Evolutionary conservation across 1,140 invertebrate genomes (phyloP), one percentile per base, ranked within the genome.

Genomic region (Mycetomoellerius zeteki): DNA sequence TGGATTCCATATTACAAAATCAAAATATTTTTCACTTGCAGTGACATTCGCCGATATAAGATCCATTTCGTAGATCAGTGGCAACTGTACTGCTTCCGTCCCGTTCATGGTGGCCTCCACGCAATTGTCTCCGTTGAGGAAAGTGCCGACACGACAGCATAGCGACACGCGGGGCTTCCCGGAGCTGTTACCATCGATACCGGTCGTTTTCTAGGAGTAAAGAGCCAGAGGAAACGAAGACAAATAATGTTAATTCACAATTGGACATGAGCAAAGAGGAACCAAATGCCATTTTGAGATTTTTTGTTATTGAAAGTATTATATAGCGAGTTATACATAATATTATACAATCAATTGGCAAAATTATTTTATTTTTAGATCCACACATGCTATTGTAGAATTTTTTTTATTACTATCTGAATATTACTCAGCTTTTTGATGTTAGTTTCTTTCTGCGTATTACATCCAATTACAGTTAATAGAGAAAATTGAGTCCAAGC

Each of bases 141-240:
- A 84, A 30, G 43, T 62, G 12, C 47, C 78, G 14, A 81, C 6
- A 2, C 10, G n/a, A 82, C 85, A 86, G 54, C 85, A 86, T 52
- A 86, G 19, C 10, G 85, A 86, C 1, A 86, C 10, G 19, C 27
- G 30, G n/a, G 64, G 52, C 67, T 62, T 71, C 14, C 21, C 65
- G 24, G 77, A 21, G 47, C 33, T 30, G 10, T 56, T 19, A 27
- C 19, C 47, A 21, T 33, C 37, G 21, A 64, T n/a, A 19, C 27
- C 37, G 5, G 47, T 73, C 21, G 64, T 84, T 24, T n/a, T 60
- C 80, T 84, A 47, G 43, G 67, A 84, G 56, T 27, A 54, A 43
- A 50, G 52, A 84, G 54, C 19, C 69, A 56, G 54, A 84, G 37
- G 69, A 19, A 84, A 50, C 24, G 37, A 5, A 60, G 19, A 47